Conservation (phyloP, 1,140 invertebrate species). For the Listronotus oregonensis region DNA sequence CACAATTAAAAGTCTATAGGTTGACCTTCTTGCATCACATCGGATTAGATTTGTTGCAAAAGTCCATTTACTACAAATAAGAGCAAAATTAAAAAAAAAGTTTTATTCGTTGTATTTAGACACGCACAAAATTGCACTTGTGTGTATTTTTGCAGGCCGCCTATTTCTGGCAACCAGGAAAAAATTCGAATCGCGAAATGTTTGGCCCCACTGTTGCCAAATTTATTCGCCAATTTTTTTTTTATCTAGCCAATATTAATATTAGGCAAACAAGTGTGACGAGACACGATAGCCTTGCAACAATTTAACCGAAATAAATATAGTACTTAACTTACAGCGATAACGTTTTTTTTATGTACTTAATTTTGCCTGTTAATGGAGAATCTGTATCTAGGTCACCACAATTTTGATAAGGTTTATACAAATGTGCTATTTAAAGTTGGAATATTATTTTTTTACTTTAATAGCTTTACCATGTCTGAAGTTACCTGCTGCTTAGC, state of each 20-base stretch:
- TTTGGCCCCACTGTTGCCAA: slow-evolving; percentile 37
- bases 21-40: background rate
- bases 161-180: slow-evolving; percentile 55
- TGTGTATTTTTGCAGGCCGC: slow-evolving; percentile 44
- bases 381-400: too few relatives aligned
- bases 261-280: slow-evolving; percentile 20
- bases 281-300: slow-evolving; percentile 20
- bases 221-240: slow-evolving; percentile 28
- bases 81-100: slow-evolving; percentile 1
- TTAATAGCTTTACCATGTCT: background rate
- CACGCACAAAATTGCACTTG: slow-evolving; percentile 43
- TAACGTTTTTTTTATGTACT: background rate
- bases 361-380: too few relatives aligned
- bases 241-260: slow-evolving; percentile 24
- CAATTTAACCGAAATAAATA: slow-evolving; percentile 19
- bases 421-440: background rate
- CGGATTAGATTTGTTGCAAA: background rate
- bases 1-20: slow-evolving; percentile 10
- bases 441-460: background rate
- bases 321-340: background rate
- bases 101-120: slow-evolving; percentile 12
- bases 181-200: slow-evolving; percentile 44
- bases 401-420: too few relatives aligned
- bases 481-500: background rate
- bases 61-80: background rate